phyloP scores from a whole-genome alignment of 92 coral and sea anemone genomes.

The Phenganax subtilis region DNA sequence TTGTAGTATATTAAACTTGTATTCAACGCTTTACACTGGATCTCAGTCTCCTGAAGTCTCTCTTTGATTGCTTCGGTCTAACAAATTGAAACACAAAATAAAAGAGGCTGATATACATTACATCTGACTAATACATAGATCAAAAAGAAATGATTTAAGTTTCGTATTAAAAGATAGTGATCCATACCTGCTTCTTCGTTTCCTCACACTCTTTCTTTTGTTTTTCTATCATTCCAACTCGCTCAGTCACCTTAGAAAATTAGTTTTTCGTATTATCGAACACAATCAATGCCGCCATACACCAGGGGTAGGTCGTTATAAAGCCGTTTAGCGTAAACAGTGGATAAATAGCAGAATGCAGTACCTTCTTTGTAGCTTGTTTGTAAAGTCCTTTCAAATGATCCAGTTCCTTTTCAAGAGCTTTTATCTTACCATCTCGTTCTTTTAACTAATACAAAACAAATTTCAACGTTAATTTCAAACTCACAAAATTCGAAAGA shows the following conservation, averaged over 20 bases:
- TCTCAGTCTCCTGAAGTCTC: constrained; percentile 69
- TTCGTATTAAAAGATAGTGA: background rate
- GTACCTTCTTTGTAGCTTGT: constrained; percentile 71
- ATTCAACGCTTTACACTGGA: constrained; percentile 64
- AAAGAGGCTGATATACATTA: background rate
- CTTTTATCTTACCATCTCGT: constrained; percentile 58
- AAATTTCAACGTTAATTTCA: background rate
- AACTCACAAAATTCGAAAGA: too few relatives aligned
- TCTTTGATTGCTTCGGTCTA: constrained; percentile 73
- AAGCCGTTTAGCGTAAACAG: too few relatives aligned
- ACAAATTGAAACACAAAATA: background rate
- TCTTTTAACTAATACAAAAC: constrained; percentile 67
- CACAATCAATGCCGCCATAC: background rate
- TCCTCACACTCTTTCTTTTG: constrained; percentile 74
- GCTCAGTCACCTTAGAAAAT: constrained; percentile 56
- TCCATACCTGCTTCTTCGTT: constrained; percentile 63
- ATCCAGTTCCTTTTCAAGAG: constrained; percentile 64
- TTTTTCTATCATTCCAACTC: constrained; percentile 57
- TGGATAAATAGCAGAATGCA: too few relatives aligned
- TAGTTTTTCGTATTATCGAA: background rate
- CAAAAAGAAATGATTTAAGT: too few relatives aligned
- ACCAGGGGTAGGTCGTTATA: too few relatives aligned
- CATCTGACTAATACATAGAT: too few relatives aligned
- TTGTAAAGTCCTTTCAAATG: constrained; percentile 59
- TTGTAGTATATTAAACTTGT: constrained; percentile 75